Evolutionary conservation across 2,888 invertebrate species (phyloP).

Genomic region (Ophioninae sp.): DNA sequence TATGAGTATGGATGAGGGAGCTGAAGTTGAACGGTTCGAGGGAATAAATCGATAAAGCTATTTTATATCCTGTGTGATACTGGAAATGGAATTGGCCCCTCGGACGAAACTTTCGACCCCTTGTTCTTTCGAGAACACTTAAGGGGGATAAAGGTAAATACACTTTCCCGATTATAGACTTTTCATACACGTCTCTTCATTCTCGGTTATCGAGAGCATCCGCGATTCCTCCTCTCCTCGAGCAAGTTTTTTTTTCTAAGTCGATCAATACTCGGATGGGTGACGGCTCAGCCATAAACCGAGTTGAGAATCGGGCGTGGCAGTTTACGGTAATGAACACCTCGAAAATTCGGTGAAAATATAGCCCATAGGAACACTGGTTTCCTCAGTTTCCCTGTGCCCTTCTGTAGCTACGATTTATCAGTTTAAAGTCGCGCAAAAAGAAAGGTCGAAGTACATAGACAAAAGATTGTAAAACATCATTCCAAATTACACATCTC

Average conservation of each 20-base stretch:
- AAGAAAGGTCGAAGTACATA: not conserved
- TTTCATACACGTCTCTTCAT: too few relatives aligned
- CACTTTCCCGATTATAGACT: not conserved
- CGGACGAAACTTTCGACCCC: not conserved
- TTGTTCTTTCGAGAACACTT: conserved; percentile 16
- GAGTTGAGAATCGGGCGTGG: too few relatives aligned
- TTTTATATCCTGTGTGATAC: not conserved
- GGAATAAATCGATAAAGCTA: conserved; percentile 20
- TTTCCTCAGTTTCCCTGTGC: too few relatives aligned
- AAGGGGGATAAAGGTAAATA: not conserved
- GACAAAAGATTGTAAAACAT: not conserved
- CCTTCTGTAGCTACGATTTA: too few relatives aligned
- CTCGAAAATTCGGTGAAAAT: too few relatives aligned
- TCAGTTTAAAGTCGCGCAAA: not conserved
- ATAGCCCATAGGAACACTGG: too few relatives aligned
- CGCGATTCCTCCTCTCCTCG: too few relatives aligned
- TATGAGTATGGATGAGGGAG: conserved; percentile 6
- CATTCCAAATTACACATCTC: not conserved
- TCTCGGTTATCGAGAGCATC: not conserved
- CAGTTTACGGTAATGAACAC: too few relatives aligned
- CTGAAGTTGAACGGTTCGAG: not conserved
- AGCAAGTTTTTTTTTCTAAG: too few relatives aligned
- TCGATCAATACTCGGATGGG: too few relatives aligned
- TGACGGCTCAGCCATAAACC: too few relatives aligned
- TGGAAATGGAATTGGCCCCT: conserved; percentile 9